Evolutionary conservation across 2,888 invertebrate species (phyloP).

Genomic region (Oithona nana): DNA sequence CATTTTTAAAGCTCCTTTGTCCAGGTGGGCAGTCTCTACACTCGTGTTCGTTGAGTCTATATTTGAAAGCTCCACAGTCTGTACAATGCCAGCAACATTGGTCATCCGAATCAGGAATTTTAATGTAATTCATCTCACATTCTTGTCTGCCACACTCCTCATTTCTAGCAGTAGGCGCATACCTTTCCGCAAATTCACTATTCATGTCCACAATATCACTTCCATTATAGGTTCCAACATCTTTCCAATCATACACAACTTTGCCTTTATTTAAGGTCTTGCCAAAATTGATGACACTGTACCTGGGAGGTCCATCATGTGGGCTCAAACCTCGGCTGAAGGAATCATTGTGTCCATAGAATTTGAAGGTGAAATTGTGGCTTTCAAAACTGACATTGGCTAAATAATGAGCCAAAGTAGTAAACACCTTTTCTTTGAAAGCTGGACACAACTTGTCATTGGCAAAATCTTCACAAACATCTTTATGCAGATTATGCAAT

Average conservation of each 20-base stretch:
- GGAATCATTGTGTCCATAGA: constrained; percentile 22
- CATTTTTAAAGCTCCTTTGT: background rate
- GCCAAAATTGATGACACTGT: constrained; percentile 35
- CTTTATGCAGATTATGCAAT: constrained; percentile 30
- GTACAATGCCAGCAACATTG: constrained; percentile 37
- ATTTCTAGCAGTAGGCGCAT: background rate
- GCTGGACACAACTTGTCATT: constrained; percentile 26
- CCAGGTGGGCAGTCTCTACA: constrained; percentile 31
- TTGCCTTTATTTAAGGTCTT: constrained; percentile 22
- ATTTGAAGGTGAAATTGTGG: constrained; percentile 31
- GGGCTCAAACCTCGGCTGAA: background rate
- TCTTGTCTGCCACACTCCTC: background rate
- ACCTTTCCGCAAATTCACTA: background rate
- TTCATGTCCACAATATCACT: background rate
- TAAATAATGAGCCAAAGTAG: constrained; percentile 28
- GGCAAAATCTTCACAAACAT: constrained; percentile 22
- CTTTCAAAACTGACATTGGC: constrained; percentile 35
- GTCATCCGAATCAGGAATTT: constrained; percentile 24
- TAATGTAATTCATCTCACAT: background rate
- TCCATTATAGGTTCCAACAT: constrained; percentile 32
- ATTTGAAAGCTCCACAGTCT: constrained; percentile 31
- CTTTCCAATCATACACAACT: constrained; percentile 29
- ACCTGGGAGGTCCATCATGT: constrained; percentile 31
- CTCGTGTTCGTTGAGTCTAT: constrained; percentile 28
- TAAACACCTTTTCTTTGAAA: constrained; percentile 25